phyloP scores from a whole-genome alignment of 2,113 vertebrate genomes.

The Corydoras maculifer region DNA sequence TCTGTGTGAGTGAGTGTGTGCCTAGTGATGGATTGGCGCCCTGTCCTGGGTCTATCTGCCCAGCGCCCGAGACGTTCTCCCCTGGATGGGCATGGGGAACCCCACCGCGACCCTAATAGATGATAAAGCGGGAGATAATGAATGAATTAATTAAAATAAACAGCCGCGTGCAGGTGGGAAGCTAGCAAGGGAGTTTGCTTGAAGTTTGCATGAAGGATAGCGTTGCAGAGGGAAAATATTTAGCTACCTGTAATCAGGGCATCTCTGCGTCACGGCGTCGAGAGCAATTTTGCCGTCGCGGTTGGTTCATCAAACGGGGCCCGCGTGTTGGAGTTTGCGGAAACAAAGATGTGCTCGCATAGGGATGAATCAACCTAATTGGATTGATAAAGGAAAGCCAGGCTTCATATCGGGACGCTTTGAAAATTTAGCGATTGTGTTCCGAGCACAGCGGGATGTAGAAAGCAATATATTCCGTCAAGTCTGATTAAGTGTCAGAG shows the following conservation, averaged over 20 bases:
- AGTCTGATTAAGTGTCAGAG: no score
- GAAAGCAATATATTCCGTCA: neutral
- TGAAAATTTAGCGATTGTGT: neutral
- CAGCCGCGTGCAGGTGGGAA: conserved; percentile 29
- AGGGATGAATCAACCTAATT: conserved; percentile 4
- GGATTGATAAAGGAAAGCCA: conserved; percentile 7
- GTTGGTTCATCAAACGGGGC: conserved; percentile 14
- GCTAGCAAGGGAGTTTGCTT: conserved; percentile 41
- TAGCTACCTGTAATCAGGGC: conserved; percentile 19
- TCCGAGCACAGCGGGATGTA: neutral
- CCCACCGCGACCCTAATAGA: no score
- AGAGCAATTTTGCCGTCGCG: conserved; percentile 13
- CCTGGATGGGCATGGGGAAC: no score
- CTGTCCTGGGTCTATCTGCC: no score
- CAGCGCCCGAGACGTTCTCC: no score
- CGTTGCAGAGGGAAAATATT: conserved; percentile 36
- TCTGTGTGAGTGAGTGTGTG: no score
- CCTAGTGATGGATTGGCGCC: no score
- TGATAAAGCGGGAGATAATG: no score
- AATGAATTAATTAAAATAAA: conserved; percentile 44
- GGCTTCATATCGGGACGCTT: neutral
- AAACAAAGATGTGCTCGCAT: neutral
- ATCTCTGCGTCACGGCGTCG: conserved; percentile 28
- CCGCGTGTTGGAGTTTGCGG: conserved; percentile 1
- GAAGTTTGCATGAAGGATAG: conserved; percentile 29